A percentile compares a stretch with the other conserved stretches of the same genome.
Evolutionary conservation across 2,113 vertebrate genomes (phyloP).

Genomic region (Eulemur rufifrons): DNA sequence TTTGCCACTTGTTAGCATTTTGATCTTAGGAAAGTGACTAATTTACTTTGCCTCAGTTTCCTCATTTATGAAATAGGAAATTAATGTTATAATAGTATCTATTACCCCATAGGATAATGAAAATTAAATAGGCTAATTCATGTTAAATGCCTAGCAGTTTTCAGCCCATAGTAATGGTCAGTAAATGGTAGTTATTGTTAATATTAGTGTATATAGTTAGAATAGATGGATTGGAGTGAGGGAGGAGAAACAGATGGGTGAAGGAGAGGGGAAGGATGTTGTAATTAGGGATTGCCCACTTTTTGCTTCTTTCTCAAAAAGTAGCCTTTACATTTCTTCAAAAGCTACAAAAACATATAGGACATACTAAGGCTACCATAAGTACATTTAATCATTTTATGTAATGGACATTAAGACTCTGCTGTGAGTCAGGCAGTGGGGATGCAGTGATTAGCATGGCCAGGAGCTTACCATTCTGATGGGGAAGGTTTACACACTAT

Average conservation of each 20-base stretch:
- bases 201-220: background rate
- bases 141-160: background rate
- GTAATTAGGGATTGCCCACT: background rate
- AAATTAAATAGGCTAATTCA: background rate
- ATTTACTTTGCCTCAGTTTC: background rate
- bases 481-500: background rate
- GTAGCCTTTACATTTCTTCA: background rate
- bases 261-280: no score
- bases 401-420: background rate
- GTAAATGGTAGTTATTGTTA: background rate
- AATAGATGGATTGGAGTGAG: background rate
- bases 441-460: background rate
- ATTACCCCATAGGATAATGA: background rate
- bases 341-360: background rate
- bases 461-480: background rate
- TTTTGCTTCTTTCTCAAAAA: background rate
- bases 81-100: background rate
- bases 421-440: background rate
- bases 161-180: background rate
- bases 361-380: background rate
- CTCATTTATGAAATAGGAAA: conserved; percentile 8
- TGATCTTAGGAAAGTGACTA: background rate
- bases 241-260: background rate
- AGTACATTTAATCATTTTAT: background rate
- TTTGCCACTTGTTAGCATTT: background rate